Evolutionary conservation across 2,888 invertebrate species (phyloP).

Genomic region (Caenorhabditis virilis): DNA sequence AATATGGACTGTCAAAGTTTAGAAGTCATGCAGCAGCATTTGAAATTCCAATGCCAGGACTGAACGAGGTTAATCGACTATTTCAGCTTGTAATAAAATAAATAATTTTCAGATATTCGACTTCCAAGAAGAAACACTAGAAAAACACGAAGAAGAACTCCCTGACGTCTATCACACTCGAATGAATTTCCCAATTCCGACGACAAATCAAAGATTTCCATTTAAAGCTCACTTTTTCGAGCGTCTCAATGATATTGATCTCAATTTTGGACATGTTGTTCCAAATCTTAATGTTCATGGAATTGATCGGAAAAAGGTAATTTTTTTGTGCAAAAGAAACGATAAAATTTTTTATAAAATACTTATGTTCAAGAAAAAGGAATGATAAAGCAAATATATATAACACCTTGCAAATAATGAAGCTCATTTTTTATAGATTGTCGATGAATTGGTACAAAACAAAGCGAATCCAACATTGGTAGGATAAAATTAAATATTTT

Average conservation of each 20-base stretch:
- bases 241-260: constrained; percentile 44
- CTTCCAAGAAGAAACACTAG: constrained; percentile 49
- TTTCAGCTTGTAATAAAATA: neutral
- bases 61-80: constrained; percentile 36
- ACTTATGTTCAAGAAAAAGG: too few species aligned
- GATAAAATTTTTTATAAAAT: too few species aligned
- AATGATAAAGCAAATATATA: too few species aligned
- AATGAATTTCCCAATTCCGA: constrained; percentile 51
- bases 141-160: constrained; percentile 46
- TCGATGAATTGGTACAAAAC: constrained; percentile 43
- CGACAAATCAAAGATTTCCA: constrained; percentile 46
- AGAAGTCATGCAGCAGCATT: constrained; percentile 44
- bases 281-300: constrained; percentile 46
- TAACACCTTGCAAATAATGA: too few species aligned
- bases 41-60: constrained; percentile 46
- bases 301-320: constrained; percentile 36
- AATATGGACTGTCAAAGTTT: constrained; percentile 48
- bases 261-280: constrained; percentile 50
- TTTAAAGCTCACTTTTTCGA: constrained; percentile 53
- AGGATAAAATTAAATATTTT: constrained; percentile 19
- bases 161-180: constrained; percentile 49
- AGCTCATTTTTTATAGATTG: too few species aligned
- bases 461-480: constrained; percentile 51
- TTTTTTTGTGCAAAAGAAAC: too few species aligned
- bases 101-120: constrained; percentile 43